Evolutionary conservation across 1,140 invertebrate genomes (phyloP).

Genomic region (Psix sp.): DNA sequence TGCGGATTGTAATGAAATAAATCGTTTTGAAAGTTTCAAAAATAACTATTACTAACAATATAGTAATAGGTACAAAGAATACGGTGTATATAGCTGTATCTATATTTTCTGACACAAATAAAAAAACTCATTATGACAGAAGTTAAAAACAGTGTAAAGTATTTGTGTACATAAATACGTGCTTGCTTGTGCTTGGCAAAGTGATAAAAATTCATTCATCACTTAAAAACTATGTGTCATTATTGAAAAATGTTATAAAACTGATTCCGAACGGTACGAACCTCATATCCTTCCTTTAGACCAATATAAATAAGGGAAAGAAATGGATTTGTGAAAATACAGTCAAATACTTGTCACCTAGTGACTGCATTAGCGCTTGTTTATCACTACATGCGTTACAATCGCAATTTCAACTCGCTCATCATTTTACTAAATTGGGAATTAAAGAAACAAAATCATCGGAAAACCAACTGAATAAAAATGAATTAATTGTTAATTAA

Average conservation of each 20-base stretch:
- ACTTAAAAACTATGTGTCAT: conserved; percentile 14
- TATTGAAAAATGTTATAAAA: conserved; percentile 35
- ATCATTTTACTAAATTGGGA: no score
- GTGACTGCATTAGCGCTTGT: not conserved
- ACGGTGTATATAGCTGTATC: not conserved
- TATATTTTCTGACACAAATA: not conserved
- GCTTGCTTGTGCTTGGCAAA: conserved; percentile 42
- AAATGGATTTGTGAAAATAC: conserved; percentile 56
- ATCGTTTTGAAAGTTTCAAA: no score
- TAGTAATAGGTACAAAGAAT: conserved; percentile 10
- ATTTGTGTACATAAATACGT: conserved; percentile 9
- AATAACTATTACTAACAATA: no score
- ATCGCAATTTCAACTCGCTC: conserved; percentile 15
- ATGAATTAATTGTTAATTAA: conserved; percentile 44
- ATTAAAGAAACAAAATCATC: not conserved
- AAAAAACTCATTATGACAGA: conserved; percentile 2
- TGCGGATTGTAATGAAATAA: no score
- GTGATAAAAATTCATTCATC: conserved; percentile 7
- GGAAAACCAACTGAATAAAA: conserved; percentile 19
- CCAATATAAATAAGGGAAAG: conserved; percentile 67
- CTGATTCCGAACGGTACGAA: conserved; percentile 72
- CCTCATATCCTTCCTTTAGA: conserved; percentile 84
- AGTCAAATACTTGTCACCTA: conserved; percentile 57
- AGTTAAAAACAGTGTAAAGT: conserved; percentile 1
- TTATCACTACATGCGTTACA: conserved; percentile 32